Evolutionary conservation across 2,797 vertebrate species (phyloP).

Genomic region (Phrynocephalus guinanensis): DNA sequence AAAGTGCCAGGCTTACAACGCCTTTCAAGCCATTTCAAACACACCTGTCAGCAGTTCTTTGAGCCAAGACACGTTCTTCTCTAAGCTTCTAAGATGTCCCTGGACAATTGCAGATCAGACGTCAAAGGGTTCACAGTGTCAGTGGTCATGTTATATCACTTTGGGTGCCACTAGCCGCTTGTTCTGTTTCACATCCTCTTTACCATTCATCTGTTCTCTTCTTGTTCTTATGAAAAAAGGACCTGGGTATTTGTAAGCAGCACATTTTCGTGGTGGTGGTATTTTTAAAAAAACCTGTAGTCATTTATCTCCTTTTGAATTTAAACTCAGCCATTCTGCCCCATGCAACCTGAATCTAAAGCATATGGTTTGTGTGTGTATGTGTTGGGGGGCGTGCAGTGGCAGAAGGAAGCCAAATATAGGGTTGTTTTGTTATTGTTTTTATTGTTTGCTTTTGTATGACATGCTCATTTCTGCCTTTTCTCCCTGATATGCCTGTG

Average conservation of each 20-base stretch:
- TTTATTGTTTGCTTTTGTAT: constrained; percentile 2
- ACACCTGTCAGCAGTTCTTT: not conserved
- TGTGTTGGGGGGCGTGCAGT: too few relatives aligned
- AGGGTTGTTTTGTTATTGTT: not conserved
- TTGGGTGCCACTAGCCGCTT: not conserved
- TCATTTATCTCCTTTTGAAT: not conserved
- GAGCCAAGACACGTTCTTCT: not conserved
- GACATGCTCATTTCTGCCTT: not conserved
- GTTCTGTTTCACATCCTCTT: not conserved
- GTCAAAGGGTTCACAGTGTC: not conserved
- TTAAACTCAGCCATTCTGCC: not conserved
- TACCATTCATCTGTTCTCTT: not conserved
- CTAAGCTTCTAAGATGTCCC: not conserved
- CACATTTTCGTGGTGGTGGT: too few relatives aligned
- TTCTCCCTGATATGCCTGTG: not conserved
- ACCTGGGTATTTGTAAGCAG: not conserved
- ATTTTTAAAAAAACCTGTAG: not conserved
- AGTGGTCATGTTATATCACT: not conserved
- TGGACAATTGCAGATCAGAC: not conserved
- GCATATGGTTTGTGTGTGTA: not conserved
- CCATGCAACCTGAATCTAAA: not conserved
- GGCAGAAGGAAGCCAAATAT: not conserved
- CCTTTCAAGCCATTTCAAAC: not conserved
- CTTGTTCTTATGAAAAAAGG: not conserved
- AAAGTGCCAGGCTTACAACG: not conserved